These are phyloP conservation scores for Cantharis rustica DNA, from an alignment of 2,888 invertebrate genomes.

Conservation along the genomic window DNA sequence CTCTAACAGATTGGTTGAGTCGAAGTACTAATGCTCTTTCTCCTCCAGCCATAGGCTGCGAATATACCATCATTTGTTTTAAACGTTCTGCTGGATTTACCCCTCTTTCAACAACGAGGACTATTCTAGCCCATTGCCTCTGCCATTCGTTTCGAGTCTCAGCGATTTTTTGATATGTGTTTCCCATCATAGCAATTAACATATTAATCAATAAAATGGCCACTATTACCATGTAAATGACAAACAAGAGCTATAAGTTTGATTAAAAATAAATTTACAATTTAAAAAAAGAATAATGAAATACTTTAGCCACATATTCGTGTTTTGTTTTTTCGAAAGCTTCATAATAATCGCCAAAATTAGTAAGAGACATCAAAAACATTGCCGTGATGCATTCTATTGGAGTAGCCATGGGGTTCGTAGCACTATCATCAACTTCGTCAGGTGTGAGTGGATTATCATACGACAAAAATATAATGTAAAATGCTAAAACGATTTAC, in stretches of 20 bases:
- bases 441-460: conserved; percentile 84
- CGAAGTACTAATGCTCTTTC: conserved; percentile 84
- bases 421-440: conserved; percentile 78
- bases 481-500: conserved; percentile 71
- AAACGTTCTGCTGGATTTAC: conserved; percentile 87
- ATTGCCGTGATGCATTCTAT: conserved; percentile 96
- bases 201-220: conserved; percentile 95
- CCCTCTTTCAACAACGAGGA: conserved; percentile 95
- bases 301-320: conserved; percentile 86
- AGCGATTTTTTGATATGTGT: conserved; percentile 97
- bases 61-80: conserved; percentile 86
- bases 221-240: conserved; percentile 97
- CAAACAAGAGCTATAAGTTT: conserved; percentile 76
- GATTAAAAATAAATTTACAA: neutral
- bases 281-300: neutral
- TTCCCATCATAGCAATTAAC: conserved; percentile 99
- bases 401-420: conserved; percentile 89
- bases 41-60: conserved; percentile 92
- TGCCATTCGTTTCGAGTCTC: conserved; percentile 98
- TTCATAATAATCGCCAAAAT: conserved; percentile 93
- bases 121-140: conserved; percentile 96
- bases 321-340: conserved; percentile 89
- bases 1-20: conserved; percentile 82
- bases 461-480: conserved; percentile 87
- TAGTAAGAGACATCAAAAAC: conserved; percentile 98